Evolutionary conservation across 1,140 invertebrate species (phyloP).

Genomic region (Armadillidium nasatum): DNA sequence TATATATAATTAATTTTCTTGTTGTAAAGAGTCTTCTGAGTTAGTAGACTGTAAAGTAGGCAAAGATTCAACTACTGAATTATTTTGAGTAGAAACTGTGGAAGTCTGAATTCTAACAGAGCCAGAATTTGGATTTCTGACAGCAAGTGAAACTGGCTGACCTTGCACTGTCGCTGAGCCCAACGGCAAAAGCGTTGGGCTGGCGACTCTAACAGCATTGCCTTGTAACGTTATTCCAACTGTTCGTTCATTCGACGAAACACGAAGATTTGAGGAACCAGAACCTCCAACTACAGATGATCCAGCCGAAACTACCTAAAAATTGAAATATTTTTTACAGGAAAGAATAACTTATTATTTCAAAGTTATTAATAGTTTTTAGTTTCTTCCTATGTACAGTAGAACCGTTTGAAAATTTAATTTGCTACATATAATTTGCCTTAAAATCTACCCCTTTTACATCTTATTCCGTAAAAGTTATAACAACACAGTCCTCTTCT

Average conservation of each 20-base stretch:
- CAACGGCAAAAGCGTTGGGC: constrained; percentile 16
- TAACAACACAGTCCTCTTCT: too few relatives aligned
- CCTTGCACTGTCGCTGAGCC: not conserved
- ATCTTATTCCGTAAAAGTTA: too few relatives aligned
- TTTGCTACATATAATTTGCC: too few relatives aligned
- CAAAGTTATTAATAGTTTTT: too few relatives aligned
- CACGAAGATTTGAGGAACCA: not conserved
- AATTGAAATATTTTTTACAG: not conserved
- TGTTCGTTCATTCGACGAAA: not conserved
- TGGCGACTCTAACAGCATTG: constrained; percentile 19
- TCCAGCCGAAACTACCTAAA: constrained; percentile 22
- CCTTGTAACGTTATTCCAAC: constrained; percentile 21
- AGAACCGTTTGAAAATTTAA: too few relatives aligned
- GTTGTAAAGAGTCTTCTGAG: too few relatives aligned
- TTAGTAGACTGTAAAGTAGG: too few relatives aligned
- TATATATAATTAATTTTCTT: too few relatives aligned
- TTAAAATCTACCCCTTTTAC: too few relatives aligned
- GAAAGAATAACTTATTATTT: too few relatives aligned
- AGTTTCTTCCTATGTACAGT: too few relatives aligned
- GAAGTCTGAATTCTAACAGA: not conserved
- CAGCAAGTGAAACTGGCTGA: not conserved
- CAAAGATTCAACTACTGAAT: too few relatives aligned
- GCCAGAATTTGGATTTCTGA: not conserved
- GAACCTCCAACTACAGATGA: constrained; percentile 5
- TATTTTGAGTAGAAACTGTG: not conserved